Percentiles rank a stretch among this genome's conserved stretches.
Evolutionary conservation across 2,888 invertebrate genomes (phyloP).

Genomic region (Nephrotoma guestfalica): DNA sequence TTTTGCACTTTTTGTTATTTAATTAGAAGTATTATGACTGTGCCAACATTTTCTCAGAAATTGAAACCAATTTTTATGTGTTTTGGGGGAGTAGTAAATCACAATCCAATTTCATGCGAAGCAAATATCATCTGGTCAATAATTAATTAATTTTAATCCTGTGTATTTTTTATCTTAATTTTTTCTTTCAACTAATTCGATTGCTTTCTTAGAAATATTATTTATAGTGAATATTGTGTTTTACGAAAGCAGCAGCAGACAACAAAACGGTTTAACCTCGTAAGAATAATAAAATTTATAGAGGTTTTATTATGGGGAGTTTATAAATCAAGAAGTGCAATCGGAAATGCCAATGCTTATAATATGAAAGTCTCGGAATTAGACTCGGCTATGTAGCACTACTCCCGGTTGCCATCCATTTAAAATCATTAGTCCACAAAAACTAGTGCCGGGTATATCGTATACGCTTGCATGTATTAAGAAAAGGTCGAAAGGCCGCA

Average conservation of each 20-base stretch:
- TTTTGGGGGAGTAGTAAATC: neutral
- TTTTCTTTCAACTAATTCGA: neutral
- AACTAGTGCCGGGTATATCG: neutral
- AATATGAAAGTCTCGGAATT: neutral
- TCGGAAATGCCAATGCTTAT: neutral
- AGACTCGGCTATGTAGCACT: too few species aligned
- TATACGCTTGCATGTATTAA: neutral
- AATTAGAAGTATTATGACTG: neutral
- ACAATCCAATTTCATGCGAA: neutral
- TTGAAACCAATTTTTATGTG: neutral
- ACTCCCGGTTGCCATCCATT: too few species aligned
- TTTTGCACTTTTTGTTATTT: neutral
- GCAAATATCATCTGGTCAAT: neutral
- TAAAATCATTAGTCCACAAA: too few species aligned
- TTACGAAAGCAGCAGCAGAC: too few species aligned
- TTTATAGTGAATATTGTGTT: too few species aligned
- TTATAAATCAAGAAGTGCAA: neutral
- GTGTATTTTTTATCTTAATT: neutral
- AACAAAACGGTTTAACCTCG: too few species aligned
- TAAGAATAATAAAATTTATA: too few species aligned
- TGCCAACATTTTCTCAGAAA: neutral
- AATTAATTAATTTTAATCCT: neutral
- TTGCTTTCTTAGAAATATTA: neutral
- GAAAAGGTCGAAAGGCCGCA: neutral
- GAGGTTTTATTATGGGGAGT: too few species aligned